Evolutionary conservation across 1,140 invertebrate genomes (phyloP), one percentile per base, ranked within the genome.

Genomic region (Ridgeia piscesae): DNA sequence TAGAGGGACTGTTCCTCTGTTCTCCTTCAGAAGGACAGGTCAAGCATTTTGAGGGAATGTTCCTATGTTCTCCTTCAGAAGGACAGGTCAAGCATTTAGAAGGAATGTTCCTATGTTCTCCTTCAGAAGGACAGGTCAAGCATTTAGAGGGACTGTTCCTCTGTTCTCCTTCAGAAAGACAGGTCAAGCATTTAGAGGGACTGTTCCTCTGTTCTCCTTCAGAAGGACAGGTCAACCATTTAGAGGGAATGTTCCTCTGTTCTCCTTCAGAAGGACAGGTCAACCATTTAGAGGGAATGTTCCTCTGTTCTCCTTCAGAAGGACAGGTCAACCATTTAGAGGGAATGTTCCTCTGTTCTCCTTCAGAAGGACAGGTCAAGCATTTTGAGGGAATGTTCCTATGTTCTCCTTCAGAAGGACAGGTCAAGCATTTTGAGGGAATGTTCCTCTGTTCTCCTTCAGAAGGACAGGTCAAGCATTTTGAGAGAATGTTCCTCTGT

Each of bases 321-420:
- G 58, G 2, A 77, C 27, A 77, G 27, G 58, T 17, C 27, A 21
- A 14, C 17, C 58, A 9, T 21, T 21, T 21, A 77, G 58, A 77
- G 27, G 58, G 58, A 77, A 27, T 77, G 17, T 77, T 77, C 58
- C 58, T 77, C 58, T 31, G 27, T n/a, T 77, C 58, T 21, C 4
- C 58, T 77, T 77, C 58, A 77, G 58, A 77, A 77, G 58, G 58
- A 77, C 58, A 77, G n/a, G n/a, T n/a, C n/a, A n/a, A n/a, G n/a
- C n/a, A n/a, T n/a, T n/a, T n/a, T n/a, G n/a, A n/a, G n/a, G 58
- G 6, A 77, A 2, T 77, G 2, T 77, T 77, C 6, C 58, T 17
- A 2, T 77, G 58, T 77, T 77, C 58, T 77, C 58, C 58, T 77
- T 77, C 58, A 77, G 6, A 77, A 50, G 48, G 48, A 50, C 48